phyloP scores from a whole-genome alignment of 2,888 invertebrate species.

The Hirtodrosophila duncani region DNA sequence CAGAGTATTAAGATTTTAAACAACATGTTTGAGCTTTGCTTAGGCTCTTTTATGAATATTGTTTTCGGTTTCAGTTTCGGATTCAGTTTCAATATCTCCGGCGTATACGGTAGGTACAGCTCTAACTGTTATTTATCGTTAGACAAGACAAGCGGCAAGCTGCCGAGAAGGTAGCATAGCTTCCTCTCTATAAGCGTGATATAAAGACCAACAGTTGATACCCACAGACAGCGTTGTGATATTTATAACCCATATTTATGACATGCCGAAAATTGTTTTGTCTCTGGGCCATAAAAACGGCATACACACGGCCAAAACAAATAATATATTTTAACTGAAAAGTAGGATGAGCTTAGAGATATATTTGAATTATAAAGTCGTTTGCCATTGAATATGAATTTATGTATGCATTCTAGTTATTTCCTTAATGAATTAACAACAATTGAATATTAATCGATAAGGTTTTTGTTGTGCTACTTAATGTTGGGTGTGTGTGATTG shows the following conservation, averaged over 20 bases:
- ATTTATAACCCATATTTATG: constrained; percentile 70
- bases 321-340: constrained; percentile 29
- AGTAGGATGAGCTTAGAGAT: constrained; percentile 34
- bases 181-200: constrained; percentile 12
- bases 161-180: constrained; percentile 28
- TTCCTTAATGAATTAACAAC: no score
- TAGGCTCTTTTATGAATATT: no score
- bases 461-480: no score
- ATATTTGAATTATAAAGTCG: constrained; percentile 47
- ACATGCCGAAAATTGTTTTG: constrained; percentile 50
- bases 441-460: no score
- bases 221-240: constrained; percentile 44
- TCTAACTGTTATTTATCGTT: constrained; percentile 74
- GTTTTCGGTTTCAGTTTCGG: constrained; percentile 17
- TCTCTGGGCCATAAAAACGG: constrained; percentile 24
- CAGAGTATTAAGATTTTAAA: no score
- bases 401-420: no score
- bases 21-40: no score
- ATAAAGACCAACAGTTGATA: constrained; percentile 11
- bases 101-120: constrained; percentile 69
- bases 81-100: background rate
- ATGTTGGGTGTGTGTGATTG: no score
- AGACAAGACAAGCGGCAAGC: constrained; percentile 72
- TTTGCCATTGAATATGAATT: no score
- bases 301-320: no score